Base-by-base conservation (phyloP, 2,797 vertebrate species). In the Premnoplex brunnescens region DNA sequence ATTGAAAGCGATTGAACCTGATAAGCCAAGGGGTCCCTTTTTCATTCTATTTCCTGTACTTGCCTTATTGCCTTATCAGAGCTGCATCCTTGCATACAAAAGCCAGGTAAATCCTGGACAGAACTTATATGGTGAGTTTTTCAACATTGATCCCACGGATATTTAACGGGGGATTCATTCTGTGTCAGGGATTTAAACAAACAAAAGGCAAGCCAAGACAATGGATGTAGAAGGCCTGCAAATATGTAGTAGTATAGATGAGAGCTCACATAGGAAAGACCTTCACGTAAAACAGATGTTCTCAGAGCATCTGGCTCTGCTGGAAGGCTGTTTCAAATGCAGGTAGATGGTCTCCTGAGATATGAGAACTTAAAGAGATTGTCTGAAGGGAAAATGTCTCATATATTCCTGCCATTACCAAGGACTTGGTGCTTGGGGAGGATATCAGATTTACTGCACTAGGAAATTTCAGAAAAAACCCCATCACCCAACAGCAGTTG, bases 21-120 rank as follows among this genome's bases (percentile, higher is more conserved):
- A 92, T 91, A 88, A 93, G 78, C 75, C 87, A 92, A 88, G 94
- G 91, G 64, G 86, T 91, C 64, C 52, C 68, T 48, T 92, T 93
- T 80, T 68, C 46, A 66, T 89, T 85, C 68, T 68, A 13, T 88
- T 95, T 92, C 91, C 81, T 82, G 10, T 78, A 59, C 27, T 75
- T 73, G 80, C 89, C 58, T 76, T 79, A 85, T 69, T 85, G 86
- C 81, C 74, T 73, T 91, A 58, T 58, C 66, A 73, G 55, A 90
- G 39, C 79, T 24, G 24, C 63, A 88, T 27, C 49, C 67, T 90
- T 86, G 86, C 44, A 78, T 19, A 48, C 28, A 81, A 89, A 86
- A 88, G 34, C n/a, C 73, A 85, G 83, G 51, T 88, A 93, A 92
- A 88, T 63, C 34, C 55, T 49, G 55, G 86, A 36, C 13, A 84